Conservation (phyloP, 2,888 invertebrate species). For the Ichneumon xanthorius region DNA sequence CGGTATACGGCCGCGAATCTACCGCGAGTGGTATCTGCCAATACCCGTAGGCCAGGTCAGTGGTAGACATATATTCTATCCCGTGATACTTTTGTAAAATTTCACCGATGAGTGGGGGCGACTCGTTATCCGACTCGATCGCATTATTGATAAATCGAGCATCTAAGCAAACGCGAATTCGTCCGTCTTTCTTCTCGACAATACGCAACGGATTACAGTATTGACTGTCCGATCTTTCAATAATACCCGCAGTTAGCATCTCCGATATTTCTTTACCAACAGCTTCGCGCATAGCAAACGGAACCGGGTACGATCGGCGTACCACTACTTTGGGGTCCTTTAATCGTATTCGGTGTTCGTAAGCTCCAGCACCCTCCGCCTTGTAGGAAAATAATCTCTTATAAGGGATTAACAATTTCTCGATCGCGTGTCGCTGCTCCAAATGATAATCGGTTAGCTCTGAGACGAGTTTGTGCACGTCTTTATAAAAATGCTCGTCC, state of each 20-base stretch:
- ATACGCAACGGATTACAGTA: slow-evolving; percentile 76
- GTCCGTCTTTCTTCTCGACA: slow-evolving; percentile 75
- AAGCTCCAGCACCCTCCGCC: slow-evolving; percentile 3
- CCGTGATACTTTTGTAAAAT: slow-evolving; percentile 67
- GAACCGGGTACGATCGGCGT: slow-evolving; percentile 74
- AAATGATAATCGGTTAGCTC: background rate
- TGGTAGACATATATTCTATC: slow-evolving; percentile 60
- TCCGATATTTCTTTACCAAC: slow-evolving; percentile 71
- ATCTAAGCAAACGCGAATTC: slow-evolving; percentile 76
- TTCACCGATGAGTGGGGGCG: slow-evolving; percentile 68
- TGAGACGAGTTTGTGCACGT: background rate
- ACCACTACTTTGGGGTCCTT: slow-evolving; percentile 67
- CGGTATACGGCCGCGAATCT: slow-evolving; percentile 61
- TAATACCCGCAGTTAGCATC: slow-evolving; percentile 69
- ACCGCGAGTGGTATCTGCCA: slow-evolving; percentile 65
- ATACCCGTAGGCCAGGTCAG: slow-evolving; percentile 69
- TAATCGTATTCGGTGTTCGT: slow-evolving; percentile 68
- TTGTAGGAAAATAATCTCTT: slow-evolving; percentile 41
- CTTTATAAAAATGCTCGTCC: background rate
- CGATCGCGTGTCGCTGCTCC: background rate
- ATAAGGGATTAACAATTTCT: background rate
- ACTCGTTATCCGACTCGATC: slow-evolving; percentile 73
- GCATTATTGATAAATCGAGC: slow-evolving; percentile 71
- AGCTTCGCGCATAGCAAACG: slow-evolving; percentile 71
- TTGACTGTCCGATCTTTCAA: slow-evolving; percentile 67